Evolutionary conservation across 2,888 invertebrate species (phyloP).

Genomic region (Apodemia zela): DNA sequence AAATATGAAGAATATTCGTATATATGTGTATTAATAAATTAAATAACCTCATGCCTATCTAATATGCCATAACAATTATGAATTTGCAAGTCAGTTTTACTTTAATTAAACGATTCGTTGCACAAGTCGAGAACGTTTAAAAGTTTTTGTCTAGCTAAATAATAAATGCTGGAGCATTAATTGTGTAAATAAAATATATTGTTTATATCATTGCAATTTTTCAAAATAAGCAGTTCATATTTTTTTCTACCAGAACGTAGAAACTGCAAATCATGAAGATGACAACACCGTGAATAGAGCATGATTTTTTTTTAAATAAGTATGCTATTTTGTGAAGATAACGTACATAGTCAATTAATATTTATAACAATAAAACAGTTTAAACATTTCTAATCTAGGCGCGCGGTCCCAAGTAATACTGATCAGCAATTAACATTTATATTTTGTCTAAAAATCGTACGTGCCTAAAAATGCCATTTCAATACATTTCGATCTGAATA

Average conservation of each 20-base stretch:
- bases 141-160: not conserved
- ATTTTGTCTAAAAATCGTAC: not conserved
- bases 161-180: not conserved
- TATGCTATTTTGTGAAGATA: constrained; percentile 16
- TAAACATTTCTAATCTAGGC: constrained; percentile 36
- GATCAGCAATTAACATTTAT: constrained; percentile 24
- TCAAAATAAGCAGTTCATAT: not conserved
- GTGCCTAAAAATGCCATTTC: constrained; percentile 9
- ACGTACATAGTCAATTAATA: constrained; percentile 17
- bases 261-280: not conserved
- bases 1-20: too few relatives aligned
- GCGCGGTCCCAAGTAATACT: constrained; percentile 54
- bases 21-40: not conserved
- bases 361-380: constrained; percentile 20
- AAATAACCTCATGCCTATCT: not conserved
- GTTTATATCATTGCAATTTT: not conserved
- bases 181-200: not conserved
- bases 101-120: not conserved
- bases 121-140: not conserved
- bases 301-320: constrained; percentile 13
- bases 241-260: not conserved
- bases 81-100: not conserved
- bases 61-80: not conserved
- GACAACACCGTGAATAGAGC: constrained; percentile 7
- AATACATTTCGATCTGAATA: constrained; percentile 14